Evolutionary conservation across 2,113 vertebrate genomes (phyloP).

Genomic region (Rhizomys pruinosus): DNA sequence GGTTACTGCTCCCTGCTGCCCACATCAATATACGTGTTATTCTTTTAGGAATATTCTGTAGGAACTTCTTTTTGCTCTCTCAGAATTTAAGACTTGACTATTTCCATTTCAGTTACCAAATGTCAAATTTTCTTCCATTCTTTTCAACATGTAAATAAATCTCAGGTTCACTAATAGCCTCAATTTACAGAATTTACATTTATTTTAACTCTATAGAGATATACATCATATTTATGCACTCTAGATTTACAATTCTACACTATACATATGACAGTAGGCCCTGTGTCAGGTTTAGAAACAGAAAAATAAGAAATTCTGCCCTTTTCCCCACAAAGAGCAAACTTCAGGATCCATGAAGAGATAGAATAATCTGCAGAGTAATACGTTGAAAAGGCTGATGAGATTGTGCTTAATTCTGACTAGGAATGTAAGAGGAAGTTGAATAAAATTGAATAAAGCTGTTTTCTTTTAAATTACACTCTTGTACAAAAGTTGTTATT

Average conservation of each 20-base stretch:
- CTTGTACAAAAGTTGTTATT: not conserved
- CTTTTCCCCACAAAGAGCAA: not conserved
- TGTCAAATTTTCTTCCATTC: not conserved
- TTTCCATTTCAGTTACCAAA: not conserved
- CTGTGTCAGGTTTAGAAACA: not conserved
- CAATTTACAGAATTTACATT: not conserved
- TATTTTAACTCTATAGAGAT: not conserved
- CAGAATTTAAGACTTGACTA: too few relatives aligned
- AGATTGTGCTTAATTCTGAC: not conserved
- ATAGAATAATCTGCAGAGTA: not conserved
- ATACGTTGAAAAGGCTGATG: not conserved
- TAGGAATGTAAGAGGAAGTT: not conserved
- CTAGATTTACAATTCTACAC: not conserved
- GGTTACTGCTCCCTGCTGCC: too few relatives aligned
- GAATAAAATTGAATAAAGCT: slow-evolving; percentile 10
- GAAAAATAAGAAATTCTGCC: not conserved
- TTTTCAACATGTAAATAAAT: not conserved
- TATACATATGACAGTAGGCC: not conserved
- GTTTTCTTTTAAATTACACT: not conserved
- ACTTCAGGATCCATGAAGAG: not conserved
- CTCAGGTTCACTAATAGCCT: not conserved
- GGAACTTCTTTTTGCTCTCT: too few relatives aligned
- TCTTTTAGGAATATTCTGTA: too few relatives aligned
- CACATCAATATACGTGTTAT: too few relatives aligned
- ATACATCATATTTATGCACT: too few relatives aligned